These are phyloP conservation scores for Meleagris gallopavo DNA, from an alignment of 2,113 vertebrate species.

Conservation along the genomic window DNA sequence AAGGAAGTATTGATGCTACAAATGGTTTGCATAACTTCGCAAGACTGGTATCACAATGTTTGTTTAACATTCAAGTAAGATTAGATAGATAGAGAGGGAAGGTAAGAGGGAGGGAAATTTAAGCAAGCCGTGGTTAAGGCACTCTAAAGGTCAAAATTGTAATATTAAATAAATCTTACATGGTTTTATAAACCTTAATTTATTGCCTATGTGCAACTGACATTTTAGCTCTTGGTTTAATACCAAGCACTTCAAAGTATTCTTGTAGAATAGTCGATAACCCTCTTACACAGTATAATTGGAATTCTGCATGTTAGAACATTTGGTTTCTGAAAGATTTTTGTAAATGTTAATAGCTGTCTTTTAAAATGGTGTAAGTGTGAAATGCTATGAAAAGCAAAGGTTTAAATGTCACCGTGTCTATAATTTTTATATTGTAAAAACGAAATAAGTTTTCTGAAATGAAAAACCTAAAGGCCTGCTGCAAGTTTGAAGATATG, in stretches of 20 bases:
- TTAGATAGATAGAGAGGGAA: slow-evolving; percentile 59
- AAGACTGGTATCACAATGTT: slow-evolving; percentile 58
- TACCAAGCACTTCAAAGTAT: slow-evolving; percentile 82
- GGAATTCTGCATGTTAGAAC: slow-evolving; percentile 84
- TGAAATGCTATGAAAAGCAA: slow-evolving; percentile 86
- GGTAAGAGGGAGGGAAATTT: slow-evolving; percentile 48
- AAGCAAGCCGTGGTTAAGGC: slow-evolving; percentile 69
- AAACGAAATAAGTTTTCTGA: slow-evolving; percentile 76
- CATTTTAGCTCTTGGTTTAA: slow-evolving; percentile 85
- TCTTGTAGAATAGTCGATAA: slow-evolving; percentile 82
- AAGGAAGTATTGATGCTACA: not conserved
- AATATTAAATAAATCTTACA: slow-evolving; percentile 85
- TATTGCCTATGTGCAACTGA: slow-evolving; percentile 84
- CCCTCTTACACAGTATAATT: slow-evolving; percentile 82
- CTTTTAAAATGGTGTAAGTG: slow-evolving; percentile 83
- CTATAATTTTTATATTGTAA: slow-evolving; percentile 82
- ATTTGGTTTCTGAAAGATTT: slow-evolving; percentile 84
- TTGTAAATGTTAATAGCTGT: slow-evolving; percentile 87
- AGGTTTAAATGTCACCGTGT: slow-evolving; percentile 84
- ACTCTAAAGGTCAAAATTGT: slow-evolving; percentile 83
- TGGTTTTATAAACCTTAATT: slow-evolving; percentile 84
- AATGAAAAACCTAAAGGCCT: slow-evolving; percentile 63
- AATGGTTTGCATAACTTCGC: slow-evolving; percentile 42
- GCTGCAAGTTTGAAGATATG: slow-evolving; percentile 70
- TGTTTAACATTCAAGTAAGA: slow-evolving; percentile 73